A percentile compares a stretch with the other conserved stretches of the same genome.
phyloP scores from a whole-genome alignment of 2,113 vertebrate species.

The Furnarius figulus region DNA sequence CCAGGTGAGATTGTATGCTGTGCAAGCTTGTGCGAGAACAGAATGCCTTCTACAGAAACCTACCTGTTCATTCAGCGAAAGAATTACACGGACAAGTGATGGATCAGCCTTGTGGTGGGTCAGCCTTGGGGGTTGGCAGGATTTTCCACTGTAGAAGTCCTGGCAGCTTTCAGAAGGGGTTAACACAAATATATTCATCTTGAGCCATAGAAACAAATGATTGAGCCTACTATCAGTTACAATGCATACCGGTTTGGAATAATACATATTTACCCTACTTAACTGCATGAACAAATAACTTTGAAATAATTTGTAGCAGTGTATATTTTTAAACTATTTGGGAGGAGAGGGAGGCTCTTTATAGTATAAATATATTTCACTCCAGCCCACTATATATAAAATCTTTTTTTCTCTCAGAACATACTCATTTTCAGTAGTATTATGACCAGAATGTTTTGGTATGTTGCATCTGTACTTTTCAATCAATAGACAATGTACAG shows the following conservation, averaged over 20 bases:
- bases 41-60: not conserved
- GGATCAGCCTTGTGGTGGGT: not conserved
- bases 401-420: slow-evolving; percentile 13
- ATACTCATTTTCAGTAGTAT: slow-evolving; percentile 32
- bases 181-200: slow-evolving; percentile 9
- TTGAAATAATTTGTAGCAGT: not conserved
- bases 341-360: slow-evolving; percentile 46
- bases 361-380: slow-evolving; percentile 62
- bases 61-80: slow-evolving; percentile 22
- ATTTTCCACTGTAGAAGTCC: not conserved
- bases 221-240: not conserved
- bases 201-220: not conserved
- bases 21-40: not conserved
- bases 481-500: not conserved
- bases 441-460: slow-evolving; percentile 57
- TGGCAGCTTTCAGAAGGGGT: slow-evolving; percentile 29
- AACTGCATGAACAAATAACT: not conserved
- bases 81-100: not conserved
- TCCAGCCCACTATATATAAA: slow-evolving; percentile 58
- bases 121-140: not conserved
- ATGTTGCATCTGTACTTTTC: not conserved
- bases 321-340: slow-evolving; percentile 18
- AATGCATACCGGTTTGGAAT: slow-evolving; percentile 11
- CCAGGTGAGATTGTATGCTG: not conserved
- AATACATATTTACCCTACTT: not conserved